These are phyloP conservation scores for Diaphora mendica DNA, from an alignment of 2,888 invertebrate species.

Conservation along the genomic window DNA sequence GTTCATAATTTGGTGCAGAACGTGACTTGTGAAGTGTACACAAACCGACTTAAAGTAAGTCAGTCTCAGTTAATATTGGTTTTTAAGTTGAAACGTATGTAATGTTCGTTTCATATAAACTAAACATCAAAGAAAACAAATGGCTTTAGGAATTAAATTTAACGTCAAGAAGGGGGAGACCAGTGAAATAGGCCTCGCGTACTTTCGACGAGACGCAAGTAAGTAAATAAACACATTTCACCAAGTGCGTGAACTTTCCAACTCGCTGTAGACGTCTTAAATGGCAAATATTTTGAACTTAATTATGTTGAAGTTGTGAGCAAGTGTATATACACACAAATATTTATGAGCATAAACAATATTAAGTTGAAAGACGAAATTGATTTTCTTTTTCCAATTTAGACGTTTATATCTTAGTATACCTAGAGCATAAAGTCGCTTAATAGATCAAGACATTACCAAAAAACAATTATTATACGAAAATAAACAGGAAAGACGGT, in stretches of 20 bases:
- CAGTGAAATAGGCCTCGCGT: slow-evolving; percentile 45
- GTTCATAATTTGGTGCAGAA: no score
- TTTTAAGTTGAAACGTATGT: not conserved
- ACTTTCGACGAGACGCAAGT: slow-evolving; percentile 43
- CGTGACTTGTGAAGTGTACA: not conserved
- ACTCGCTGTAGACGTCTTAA: slow-evolving; percentile 26
- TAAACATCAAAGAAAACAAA: slow-evolving; percentile 51
- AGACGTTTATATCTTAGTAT: not conserved
- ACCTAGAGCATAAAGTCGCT: not conserved
- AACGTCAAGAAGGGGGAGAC: slow-evolving; percentile 37
- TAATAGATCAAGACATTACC: not conserved
- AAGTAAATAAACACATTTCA: slow-evolving; percentile 32
- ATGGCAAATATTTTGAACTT: slow-evolving; percentile 26
- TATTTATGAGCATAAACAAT: not conserved
- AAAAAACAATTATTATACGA: not conserved
- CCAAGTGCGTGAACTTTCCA: slow-evolving; percentile 38
- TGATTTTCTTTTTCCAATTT: not conserved
- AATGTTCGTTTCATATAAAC: slow-evolving; percentile 24
- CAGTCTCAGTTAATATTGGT: no score
- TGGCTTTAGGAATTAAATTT: slow-evolving; percentile 45
- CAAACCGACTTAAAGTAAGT: not conserved
- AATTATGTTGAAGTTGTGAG: slow-evolving; percentile 4
- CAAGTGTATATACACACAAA: not conserved
- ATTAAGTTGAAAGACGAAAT: not conserved
- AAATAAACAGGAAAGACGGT: not conserved